Evolutionary conservation across 2,113 vertebrate genomes (phyloP).

Genomic region (Pseudorasbora parva): DNA sequence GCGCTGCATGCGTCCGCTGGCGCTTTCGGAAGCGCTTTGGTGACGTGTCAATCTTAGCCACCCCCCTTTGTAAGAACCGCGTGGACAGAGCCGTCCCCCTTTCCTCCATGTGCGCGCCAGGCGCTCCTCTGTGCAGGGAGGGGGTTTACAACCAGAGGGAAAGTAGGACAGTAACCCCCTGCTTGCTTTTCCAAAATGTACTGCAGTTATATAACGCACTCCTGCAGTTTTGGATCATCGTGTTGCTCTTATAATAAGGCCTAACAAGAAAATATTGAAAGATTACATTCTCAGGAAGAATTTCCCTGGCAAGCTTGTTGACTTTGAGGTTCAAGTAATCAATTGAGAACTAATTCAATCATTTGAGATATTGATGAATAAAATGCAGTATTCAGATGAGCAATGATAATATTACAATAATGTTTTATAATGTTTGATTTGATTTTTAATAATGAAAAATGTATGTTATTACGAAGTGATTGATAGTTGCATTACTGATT

Average conservation of each 20-base stretch:
- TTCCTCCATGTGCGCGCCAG: slow-evolving; percentile 79
- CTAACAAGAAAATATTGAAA: neutral
- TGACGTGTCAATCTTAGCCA: slow-evolving; percentile 72
- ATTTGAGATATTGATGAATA: neutral
- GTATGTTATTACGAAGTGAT: neutral
- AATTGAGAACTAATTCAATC: neutral
- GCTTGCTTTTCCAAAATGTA: slow-evolving; percentile 43
- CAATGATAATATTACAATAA: neutral
- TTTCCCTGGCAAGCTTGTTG: neutral
- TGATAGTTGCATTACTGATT: too few species aligned
- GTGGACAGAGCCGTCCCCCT: slow-evolving; percentile 59
- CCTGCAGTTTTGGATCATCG: neutral
- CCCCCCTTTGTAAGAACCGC: slow-evolving; percentile 52
- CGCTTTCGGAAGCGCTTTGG: slow-evolving; percentile 55
- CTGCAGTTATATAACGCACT: slow-evolving; percentile 72
- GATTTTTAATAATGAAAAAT: too few species aligned
- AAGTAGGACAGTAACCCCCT: slow-evolving; percentile 74
- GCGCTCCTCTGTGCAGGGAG: slow-evolving; percentile 49
- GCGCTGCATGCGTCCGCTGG: slow-evolving; percentile 36
- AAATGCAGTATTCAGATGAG: neutral
- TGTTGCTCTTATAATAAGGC: neutral
- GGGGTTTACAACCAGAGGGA: slow-evolving; percentile 50
- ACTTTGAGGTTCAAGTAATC: neutral
- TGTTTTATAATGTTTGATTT: too few species aligned
- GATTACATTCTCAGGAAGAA: neutral